These are phyloP conservation scores for Drosophila atripex DNA, from an alignment of 2,888 invertebrate species.

Conservation along the genomic window DNA sequence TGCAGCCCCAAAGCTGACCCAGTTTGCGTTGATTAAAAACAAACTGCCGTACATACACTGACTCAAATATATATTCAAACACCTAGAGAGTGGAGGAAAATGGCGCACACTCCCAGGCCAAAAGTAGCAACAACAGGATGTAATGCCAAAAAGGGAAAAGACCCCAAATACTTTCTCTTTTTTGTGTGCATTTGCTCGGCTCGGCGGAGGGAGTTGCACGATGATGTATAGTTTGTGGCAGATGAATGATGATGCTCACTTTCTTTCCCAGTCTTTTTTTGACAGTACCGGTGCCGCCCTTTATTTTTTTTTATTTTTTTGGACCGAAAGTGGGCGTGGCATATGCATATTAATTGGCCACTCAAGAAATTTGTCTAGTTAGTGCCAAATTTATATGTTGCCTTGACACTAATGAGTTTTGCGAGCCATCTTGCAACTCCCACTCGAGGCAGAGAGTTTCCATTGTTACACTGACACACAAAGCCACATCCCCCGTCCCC, in stretches of 20 bases:
- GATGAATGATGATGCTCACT: conserved; percentile 18
- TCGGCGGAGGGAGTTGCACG: conserved; percentile 26
- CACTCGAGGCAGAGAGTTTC: conserved; percentile 43
- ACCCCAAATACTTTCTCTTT: conserved; percentile 65
- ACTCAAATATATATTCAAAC: conserved; percentile 19
- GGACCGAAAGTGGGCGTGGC: conserved; percentile 34
- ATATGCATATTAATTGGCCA: conserved; percentile 54
- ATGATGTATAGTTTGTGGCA: conserved; percentile 15
- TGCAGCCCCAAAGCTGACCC: conserved; percentile 72
- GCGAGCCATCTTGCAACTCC: conserved; percentile 39
- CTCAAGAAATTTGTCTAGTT: conserved; percentile 51
- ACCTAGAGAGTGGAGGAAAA: conserved; percentile 14
- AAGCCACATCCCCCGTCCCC: conserved; percentile 8
- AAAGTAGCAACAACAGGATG: conserved; percentile 23
- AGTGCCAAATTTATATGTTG: conserved; percentile 70
- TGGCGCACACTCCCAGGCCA: conserved; percentile 53
- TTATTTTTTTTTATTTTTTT: not conserved
- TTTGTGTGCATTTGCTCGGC: conserved; percentile 43
- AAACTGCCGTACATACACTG: conserved; percentile 61
- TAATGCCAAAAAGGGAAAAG: conserved; percentile 9
- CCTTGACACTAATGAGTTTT: conserved; percentile 71
- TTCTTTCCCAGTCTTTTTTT: conserved; percentile 40
- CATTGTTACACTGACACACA: conserved; percentile 83
- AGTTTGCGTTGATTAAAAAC: conserved; percentile 78
- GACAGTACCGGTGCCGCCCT: conserved; percentile 42